Conservation (phyloP, 2,113 vertebrate genomes). For the Brienomyrus longianalis region DNA sequence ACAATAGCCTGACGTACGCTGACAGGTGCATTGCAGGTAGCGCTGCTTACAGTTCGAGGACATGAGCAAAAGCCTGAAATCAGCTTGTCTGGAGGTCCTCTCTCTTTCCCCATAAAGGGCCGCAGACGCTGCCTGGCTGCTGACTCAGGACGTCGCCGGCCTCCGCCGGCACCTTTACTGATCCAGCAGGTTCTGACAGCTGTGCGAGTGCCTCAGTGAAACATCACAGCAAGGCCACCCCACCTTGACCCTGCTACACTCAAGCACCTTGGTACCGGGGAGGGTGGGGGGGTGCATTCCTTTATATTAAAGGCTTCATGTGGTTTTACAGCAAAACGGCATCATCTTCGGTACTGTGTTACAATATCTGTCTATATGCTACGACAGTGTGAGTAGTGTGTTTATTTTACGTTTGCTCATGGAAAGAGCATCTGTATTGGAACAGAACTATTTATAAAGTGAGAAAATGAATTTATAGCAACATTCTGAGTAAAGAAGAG, state of each 20-base stretch:
- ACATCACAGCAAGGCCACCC: conserved; percentile 38
- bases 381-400: background rate
- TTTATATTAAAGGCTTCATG: conserved; percentile 33
- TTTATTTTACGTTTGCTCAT: background rate
- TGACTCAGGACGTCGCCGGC: conserved; percentile 61
- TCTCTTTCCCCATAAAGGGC: conserved; percentile 51
- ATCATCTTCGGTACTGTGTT: background rate
- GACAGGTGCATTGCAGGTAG: conserved; percentile 42
- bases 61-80: conserved; percentile 47
- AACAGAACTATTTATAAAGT: background rate
- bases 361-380: background rate
- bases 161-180: conserved; percentile 45
- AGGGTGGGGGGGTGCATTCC: conserved; percentile 31
- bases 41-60: conserved; percentile 42
- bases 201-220: conserved; percentile 50
- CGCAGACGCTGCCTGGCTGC: conserved; percentile 52
- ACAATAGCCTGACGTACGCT: conserved; percentile 40
- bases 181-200: conserved; percentile 59
- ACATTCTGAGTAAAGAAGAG: background rate
- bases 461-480: background rate
- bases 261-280: conserved; percentile 34
- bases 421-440: background rate
- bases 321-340: background rate
- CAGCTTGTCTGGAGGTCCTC: conserved; percentile 61
- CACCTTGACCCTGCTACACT: conserved; percentile 61